Conservation (phyloP, 2,888 invertebrate genomes). For the Apamea epomidion region DNA sequence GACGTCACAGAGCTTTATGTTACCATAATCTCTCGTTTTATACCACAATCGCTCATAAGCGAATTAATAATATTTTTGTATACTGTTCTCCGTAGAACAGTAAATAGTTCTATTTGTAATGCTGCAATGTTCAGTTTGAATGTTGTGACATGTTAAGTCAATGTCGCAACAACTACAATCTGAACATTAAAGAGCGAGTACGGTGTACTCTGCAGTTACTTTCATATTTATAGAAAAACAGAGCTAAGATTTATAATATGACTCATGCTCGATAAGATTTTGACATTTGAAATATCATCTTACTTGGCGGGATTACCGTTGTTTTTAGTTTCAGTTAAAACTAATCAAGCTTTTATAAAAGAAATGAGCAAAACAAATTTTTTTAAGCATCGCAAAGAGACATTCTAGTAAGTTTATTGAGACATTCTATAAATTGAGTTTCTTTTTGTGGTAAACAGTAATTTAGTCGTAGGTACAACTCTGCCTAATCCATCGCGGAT, state of each 20-base stretch:
- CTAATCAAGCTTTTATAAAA: too few relatives aligned
- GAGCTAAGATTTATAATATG: not conserved
- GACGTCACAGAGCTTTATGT: not conserved
- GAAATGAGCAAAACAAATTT: too few relatives aligned
- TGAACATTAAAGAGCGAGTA: not conserved
- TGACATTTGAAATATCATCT: not conserved
- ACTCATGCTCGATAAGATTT: not conserved
- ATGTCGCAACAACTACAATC: not conserved
- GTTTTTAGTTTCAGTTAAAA: too few relatives aligned
- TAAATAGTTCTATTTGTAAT: not conserved
- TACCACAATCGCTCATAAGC: not conserved
- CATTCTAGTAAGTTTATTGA: not conserved
- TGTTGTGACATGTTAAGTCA: not conserved
- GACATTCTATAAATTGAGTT: not conserved
- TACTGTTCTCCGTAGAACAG: constrained; percentile 16
- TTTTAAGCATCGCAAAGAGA: not conserved
- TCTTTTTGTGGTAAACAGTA: not conserved
- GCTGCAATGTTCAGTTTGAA: not conserved
- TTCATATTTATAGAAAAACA: not conserved
- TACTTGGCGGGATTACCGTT: not conserved
- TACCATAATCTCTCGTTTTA: not conserved
- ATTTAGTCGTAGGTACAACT: not conserved
- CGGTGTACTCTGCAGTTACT: not conserved
- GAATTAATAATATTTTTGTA: constrained; percentile 12
- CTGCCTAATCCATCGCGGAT: too few relatives aligned